Conservation (phyloP, 1,140 invertebrate species). For the Diorhabda carinulata region DNA sequence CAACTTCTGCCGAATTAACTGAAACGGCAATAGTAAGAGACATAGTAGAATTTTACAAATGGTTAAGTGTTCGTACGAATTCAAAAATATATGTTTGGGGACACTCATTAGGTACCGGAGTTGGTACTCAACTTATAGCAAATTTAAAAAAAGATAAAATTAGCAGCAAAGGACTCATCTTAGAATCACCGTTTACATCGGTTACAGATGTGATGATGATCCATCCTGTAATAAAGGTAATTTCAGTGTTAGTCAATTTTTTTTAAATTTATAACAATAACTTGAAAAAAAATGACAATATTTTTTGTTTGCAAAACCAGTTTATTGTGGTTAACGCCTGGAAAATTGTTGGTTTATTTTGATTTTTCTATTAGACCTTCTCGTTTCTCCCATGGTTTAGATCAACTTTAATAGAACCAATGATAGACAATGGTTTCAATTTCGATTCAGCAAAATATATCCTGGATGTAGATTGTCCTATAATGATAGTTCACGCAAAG, state of each 20-base stretch:
- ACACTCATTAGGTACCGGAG: conserved; percentile 76
- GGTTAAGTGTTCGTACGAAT: conserved; percentile 60
- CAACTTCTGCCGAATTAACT: conserved; percentile 62
- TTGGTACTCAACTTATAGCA: conserved; percentile 60
- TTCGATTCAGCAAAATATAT: conserved; percentile 72
- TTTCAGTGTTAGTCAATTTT: too few species aligned
- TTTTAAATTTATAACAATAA: too few species aligned
- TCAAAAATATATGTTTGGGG: conserved; percentile 79
- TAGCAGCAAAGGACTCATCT: conserved; percentile 65
- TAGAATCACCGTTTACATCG: conserved; percentile 87
- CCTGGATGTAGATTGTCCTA: conserved; percentile 62
- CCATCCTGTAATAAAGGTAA: conserved; percentile 71
- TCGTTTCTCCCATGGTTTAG: conserved; percentile 66
- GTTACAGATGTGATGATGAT: conserved; percentile 74
- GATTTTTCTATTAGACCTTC: conserved; percentile 32
- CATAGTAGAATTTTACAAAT: conserved; percentile 71
- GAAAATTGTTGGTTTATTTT: background rate
- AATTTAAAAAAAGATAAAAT: conserved; percentile 55
- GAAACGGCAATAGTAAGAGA: conserved; percentile 83
- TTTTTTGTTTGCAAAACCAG: too few species aligned
- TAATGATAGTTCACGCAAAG: conserved; percentile 85
- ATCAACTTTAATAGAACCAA: conserved; percentile 64
- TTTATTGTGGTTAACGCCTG: too few species aligned
- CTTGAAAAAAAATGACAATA: too few species aligned
- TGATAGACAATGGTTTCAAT: conserved; percentile 60